Evolutionary conservation across 2,113 vertebrate genomes (phyloP), one percentile per base, ranked within the genome.

Genomic region (Natator depressus): DNA sequence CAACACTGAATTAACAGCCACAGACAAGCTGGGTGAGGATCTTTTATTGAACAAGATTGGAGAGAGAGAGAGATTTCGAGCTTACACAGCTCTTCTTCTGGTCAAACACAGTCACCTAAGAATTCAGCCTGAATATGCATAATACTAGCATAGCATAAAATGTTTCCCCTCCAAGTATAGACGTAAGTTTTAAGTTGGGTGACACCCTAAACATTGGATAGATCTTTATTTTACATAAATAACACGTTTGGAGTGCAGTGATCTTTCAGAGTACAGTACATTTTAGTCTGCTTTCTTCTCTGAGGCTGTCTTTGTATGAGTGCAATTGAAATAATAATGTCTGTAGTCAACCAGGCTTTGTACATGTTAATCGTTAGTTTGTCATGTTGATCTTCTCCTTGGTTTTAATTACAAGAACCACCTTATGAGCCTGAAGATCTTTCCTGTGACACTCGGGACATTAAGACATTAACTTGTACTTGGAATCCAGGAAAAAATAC

Each of bases 361-460:
- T 78, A 53, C 2, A 11, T 51, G 46, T 1, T 24, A 11, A 8
- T 75, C 85, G 24, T 76, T 82, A 80, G 8, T 89, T 46, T 47
- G 24, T 78, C 75, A 13, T 62, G 54, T 46, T 55, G 57, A 46
- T 49, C 53, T 80, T 91, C 81, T 42, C 69, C 88, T 89, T 93
- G 24, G 53, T 87, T 88, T 93, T 46, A 16, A 13, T 93, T 42
- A 96, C 82, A 98, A 97, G 98, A 93, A 82, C 82, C 96, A 19
- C 98, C 98, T n/a, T 95, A 98, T 75, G 80, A 80, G 54, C 98
- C 98, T 85, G 79, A 89, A 75, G n/a, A 98, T 80, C 94, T 98
- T 92, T 98, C 91, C 55, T 99, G 98, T 94, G 94, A 98, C 91
- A 98, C 98, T 29, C 95, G 6, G 86, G 98, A 98, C 87, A 80